These are phyloP conservation scores for Gymnodraco acuticeps DNA, from an alignment of 2,797 vertebrate genomes.

Conservation along the genomic window DNA sequence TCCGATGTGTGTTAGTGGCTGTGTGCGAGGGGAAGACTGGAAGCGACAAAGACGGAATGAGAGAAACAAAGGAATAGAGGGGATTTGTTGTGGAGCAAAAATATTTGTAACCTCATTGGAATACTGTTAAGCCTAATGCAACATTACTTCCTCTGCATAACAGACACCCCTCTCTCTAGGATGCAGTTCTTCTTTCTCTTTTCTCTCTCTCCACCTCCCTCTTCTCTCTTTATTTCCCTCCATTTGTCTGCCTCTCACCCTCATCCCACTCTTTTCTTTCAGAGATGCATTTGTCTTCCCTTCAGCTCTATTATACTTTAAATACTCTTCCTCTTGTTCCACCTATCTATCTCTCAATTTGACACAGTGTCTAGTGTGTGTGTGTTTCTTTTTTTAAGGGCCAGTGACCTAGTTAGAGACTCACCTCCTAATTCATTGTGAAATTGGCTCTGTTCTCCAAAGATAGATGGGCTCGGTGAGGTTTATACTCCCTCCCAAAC, in stretches of 20 bases:
- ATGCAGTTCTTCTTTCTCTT: conserved; percentile 18
- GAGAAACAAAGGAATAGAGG: conserved; percentile 11
- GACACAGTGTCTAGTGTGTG: conserved; percentile 14
- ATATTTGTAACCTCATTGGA: conserved; percentile 51
- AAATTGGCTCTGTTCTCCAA: conserved; percentile 73
- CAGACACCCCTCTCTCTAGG: background rate
- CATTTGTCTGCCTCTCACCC: background rate
- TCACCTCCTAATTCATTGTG: conserved; percentile 75
- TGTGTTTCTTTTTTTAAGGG: conserved; percentile 23
- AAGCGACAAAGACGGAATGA: background rate
- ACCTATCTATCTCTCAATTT: conserved; percentile 14
- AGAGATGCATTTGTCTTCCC: background rate
- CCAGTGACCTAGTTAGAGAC: conserved; percentile 70
- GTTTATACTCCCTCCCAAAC: conserved; percentile 24
- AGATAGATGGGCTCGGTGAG: conserved; percentile 60
- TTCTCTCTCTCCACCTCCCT: conserved; percentile 15
- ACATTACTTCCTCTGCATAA: conserved; percentile 22
- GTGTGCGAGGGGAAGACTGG: background rate
- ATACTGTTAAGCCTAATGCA: conserved; percentile 51
- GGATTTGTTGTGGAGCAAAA: conserved; percentile 39
- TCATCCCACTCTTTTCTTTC: background rate
- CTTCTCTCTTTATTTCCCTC: background rate
- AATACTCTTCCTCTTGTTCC: background rate
- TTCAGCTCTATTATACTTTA: conserved; percentile 11
- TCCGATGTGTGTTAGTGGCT: conserved; percentile 17